A percentile compares a stretch with the other conserved stretches of the same genome.
Evolutionary conservation across 2,888 invertebrate genomes (phyloP).

Genomic region (Hemithea aestivaria): DNA sequence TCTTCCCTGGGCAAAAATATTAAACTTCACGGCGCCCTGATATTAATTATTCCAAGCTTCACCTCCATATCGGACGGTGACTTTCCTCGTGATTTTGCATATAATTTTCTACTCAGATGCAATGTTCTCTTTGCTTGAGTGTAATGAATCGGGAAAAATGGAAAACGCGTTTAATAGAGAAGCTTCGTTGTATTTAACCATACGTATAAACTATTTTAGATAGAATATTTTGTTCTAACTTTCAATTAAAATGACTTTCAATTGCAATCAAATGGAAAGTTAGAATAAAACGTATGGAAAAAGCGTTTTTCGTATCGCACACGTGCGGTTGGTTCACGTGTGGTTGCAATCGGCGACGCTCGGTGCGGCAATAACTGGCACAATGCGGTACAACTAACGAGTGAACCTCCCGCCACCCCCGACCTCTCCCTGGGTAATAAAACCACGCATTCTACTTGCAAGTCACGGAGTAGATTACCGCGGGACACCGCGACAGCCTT

Average conservation of each 20-base stretch:
- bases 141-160: slow-evolving; percentile 25
- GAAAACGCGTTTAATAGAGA: slow-evolving; percentile 12
- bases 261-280: not conserved
- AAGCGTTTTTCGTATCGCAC: slow-evolving; percentile 11
- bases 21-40: slow-evolving; percentile 49
- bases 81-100: slow-evolving; percentile 72
- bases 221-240: too few species aligned
- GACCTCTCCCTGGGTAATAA: slow-evolving; percentile 54
- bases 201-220: too few species aligned
- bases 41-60: slow-evolving; percentile 61
- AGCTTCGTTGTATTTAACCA: slow-evolving; percentile 1
- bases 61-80: slow-evolving; percentile 51
- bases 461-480: slow-evolving; percentile 76
- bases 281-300: slow-evolving; percentile 10
- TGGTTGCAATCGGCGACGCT: slow-evolving; percentile 21
- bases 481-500: slow-evolving; percentile 54
- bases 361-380: slow-evolving; percentile 45
- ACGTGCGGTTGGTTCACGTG: slow-evolving; percentile 23
- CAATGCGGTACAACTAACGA: slow-evolving; percentile 55
- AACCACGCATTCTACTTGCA: slow-evolving; percentile 71
- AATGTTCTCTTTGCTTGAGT: slow-evolving; percentile 22
- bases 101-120: slow-evolving; percentile 71
- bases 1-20: slow-evolving; percentile 43
- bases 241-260: slow-evolving; percentile 3
- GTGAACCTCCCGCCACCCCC: slow-evolving; percentile 19